Evolutionary conservation across 1,140 invertebrate species (phyloP).

Genomic region (Magallana angulata): DNA sequence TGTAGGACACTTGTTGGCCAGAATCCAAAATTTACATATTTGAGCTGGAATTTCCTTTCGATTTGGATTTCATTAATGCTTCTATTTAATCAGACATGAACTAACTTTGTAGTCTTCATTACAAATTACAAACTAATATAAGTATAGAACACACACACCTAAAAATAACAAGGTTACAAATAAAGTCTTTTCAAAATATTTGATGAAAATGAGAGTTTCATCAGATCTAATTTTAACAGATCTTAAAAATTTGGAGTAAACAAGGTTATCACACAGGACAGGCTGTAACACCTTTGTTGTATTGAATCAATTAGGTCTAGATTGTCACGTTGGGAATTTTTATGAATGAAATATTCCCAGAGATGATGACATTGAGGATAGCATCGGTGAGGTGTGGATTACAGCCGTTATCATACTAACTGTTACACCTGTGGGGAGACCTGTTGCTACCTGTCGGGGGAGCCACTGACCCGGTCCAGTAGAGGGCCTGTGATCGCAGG

Average conservation of each 20-base stretch:
- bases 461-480: neutral
- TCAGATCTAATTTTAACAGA: conserved; percentile 21
- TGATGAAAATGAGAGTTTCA: neutral
- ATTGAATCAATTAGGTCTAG: neutral
- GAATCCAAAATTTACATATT: conserved; percentile 35
- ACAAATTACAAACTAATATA: neutral
- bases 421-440: conserved; percentile 10
- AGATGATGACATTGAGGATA: conserved; percentile 18
- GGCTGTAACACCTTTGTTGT: neutral
- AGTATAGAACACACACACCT: neutral
- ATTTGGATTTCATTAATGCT: conserved; percentile 43
- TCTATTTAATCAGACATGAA: conserved; percentile 17
- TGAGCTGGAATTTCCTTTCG: conserved; percentile 36
- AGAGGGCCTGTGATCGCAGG: neutral
- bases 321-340: neutral
- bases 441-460: neutral
- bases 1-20: conserved; percentile 26
- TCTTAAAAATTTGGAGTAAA: neutral
- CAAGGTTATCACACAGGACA: neutral
- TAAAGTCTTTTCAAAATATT: neutral
- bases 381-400: conserved; percentile 14
- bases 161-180: neutral
- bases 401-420: neutral
- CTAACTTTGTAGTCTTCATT: conserved; percentile 3
- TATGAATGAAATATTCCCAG: conserved; percentile 36